These are phyloP conservation scores for Orbicella faveolata DNA, from an alignment of 64 coral and sea anemone species.

Conservation along the genomic window DNA sequence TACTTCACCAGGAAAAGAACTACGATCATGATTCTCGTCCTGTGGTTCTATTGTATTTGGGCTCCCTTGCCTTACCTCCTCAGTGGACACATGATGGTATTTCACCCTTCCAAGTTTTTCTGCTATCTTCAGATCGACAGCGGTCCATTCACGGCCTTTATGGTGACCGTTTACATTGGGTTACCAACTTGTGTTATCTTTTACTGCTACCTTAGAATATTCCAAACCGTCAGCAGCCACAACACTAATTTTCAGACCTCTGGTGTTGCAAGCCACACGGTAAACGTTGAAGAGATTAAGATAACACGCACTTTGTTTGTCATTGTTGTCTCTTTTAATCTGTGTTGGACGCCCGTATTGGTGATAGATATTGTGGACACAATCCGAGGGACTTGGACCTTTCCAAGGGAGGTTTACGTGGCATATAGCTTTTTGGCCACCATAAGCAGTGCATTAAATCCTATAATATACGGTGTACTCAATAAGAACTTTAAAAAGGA, in stretches of 20 bases:
- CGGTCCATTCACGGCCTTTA: conserved; percentile 21
- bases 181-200: conserved; percentile 61
- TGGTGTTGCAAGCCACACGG: background rate
- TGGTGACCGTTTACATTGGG: conserved; percentile 33
- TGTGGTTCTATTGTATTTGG: conserved; percentile 41
- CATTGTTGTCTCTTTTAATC: conserved; percentile 57
- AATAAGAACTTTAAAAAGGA: conserved; percentile 67
- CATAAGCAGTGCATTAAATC: conserved; percentile 65
- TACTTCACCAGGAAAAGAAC: conserved; percentile 56
- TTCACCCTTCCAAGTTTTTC: conserved; percentile 73
- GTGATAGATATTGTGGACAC: conserved; percentile 65
- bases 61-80: conserved; percentile 56
- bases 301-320: conserved; percentile 71
- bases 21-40: conserved; percentile 28
- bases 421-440: conserved; percentile 61
- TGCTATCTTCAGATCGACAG: conserved; percentile 50
- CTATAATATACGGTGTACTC: conserved; percentile 69
- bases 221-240: conserved; percentile 57
- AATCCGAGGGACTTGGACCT: conserved; percentile 55
- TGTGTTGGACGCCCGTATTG: conserved; percentile 65
- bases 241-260: conserved; percentile 57
- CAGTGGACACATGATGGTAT: conserved; percentile 62
- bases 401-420: conserved; percentile 53
- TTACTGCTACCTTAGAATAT: conserved; percentile 74
- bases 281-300: conserved; percentile 72